A percentile compares a stretch with the other conserved stretches of the same genome.
phyloP scores from a whole-genome alignment of 2,113 vertebrate genomes.

The Girardinichthys multiradiatus region DNA sequence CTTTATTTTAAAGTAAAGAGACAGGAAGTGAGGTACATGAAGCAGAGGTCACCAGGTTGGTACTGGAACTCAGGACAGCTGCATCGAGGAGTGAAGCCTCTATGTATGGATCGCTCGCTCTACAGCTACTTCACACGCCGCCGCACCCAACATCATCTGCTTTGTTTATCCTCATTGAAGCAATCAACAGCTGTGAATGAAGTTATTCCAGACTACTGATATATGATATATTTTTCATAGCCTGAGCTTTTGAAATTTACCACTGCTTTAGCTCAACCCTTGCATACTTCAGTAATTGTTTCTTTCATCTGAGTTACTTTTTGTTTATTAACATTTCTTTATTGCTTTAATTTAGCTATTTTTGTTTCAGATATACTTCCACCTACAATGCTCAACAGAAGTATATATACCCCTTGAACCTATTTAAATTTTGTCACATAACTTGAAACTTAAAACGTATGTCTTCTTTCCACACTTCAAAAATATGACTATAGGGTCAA shows the following conservation, averaged over 20 bases:
- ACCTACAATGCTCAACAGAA: background rate
- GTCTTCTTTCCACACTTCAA: background rate
- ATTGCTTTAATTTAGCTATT: no score
- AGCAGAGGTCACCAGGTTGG: no score
- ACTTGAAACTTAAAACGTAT: background rate
- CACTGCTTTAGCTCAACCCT: background rate
- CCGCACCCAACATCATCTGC: no score
- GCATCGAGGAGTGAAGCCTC: no score
- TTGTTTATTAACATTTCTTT: background rate
- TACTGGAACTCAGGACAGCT: no score
- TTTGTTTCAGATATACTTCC: background rate
- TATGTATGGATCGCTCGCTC: no score
- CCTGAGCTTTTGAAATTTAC: background rate
- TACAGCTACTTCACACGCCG: no score
- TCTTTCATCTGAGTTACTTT: background rate
- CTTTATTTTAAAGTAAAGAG: no score
- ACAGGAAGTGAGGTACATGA: no score
- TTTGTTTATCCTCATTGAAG: background rate
- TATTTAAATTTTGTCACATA: background rate
- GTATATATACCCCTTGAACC: background rate
- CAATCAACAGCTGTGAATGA: background rate
- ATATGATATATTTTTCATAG: background rate
- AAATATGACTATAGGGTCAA: no score
- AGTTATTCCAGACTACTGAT: background rate
- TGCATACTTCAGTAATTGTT: background rate